phyloP scores from a whole-genome alignment of 2,113 vertebrate genomes.

The Monarcha castaneiventris region DNA sequence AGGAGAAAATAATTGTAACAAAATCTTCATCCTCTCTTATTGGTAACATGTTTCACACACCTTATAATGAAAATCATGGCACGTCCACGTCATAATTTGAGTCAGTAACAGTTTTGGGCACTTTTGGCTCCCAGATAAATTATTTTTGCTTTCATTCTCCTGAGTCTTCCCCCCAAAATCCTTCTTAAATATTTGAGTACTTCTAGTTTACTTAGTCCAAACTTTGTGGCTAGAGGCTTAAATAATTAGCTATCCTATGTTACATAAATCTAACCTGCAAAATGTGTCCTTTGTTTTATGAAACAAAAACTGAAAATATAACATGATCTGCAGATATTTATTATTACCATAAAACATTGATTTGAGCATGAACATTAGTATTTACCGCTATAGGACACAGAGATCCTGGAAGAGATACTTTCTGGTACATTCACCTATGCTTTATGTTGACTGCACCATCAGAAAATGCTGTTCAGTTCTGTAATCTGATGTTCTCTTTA shows the following conservation, averaged over 20 bases:
- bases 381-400: neutral
- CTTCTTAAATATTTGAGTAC: neutral
- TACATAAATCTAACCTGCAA: neutral
- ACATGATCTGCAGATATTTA: neutral
- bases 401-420: neutral
- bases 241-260: neutral
- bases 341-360: neutral
- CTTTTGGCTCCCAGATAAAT: neutral
- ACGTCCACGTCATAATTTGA: neutral
- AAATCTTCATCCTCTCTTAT: neutral
- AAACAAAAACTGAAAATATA: neutral
- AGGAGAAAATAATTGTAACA: neutral
- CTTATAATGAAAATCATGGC: neutral
- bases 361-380: neutral
- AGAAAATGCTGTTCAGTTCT: neutral
- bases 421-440: neutral
- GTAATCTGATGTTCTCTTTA: neutral
- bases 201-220: neutral
- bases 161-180: accelerated
- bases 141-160: neutral
- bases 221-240: neutral
- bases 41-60: neutral
- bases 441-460: neutral
- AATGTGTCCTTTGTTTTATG: neutral
- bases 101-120: neutral